phyloP scores from a whole-genome alignment of 2,113 vertebrate genomes.

The Grammomys dolichurus region DNA sequence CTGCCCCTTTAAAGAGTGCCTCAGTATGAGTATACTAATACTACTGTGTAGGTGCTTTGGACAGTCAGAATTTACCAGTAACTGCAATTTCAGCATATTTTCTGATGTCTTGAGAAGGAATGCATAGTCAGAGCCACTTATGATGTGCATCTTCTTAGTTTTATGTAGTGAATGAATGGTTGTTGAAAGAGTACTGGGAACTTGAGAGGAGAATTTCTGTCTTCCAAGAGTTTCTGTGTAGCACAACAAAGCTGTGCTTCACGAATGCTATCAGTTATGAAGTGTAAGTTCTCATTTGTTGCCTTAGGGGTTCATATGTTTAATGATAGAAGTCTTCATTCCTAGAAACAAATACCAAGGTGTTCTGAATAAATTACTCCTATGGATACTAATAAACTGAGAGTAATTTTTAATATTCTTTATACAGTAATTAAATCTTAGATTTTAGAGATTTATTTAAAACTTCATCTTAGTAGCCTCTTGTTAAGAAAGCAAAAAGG shows the following conservation, averaged over 20 bases:
- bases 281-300: constrained; percentile 29
- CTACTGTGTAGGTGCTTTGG: background rate
- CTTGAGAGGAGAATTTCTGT: background rate
- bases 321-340: constrained; percentile 49
- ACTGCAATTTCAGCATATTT: background rate
- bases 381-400: constrained; percentile 52
- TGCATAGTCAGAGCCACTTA: constrained; percentile 24
- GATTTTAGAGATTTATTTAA: constrained; percentile 33
- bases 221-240: background rate
- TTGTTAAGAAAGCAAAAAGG: constrained; percentile 35
- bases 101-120: constrained; percentile 7
- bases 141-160: background rate
- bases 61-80: background rate
- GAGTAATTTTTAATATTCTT: constrained; percentile 61
- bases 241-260: constrained; percentile 16
- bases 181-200: constrained; percentile 7
- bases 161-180: background rate
- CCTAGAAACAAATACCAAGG: constrained; percentile 24
- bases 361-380: constrained; percentile 36
- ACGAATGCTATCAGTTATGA: constrained; percentile 32
- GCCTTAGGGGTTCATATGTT: background rate
- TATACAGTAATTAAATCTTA: constrained; percentile 41
- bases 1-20: background rate
- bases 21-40: background rate
- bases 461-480: constrained; percentile 24